Percentiles rank a stretch among this genome's conserved stretches.
phyloP scores from a whole-genome alignment of 2,888 invertebrate genomes.

The Tridacna crocea region DNA sequence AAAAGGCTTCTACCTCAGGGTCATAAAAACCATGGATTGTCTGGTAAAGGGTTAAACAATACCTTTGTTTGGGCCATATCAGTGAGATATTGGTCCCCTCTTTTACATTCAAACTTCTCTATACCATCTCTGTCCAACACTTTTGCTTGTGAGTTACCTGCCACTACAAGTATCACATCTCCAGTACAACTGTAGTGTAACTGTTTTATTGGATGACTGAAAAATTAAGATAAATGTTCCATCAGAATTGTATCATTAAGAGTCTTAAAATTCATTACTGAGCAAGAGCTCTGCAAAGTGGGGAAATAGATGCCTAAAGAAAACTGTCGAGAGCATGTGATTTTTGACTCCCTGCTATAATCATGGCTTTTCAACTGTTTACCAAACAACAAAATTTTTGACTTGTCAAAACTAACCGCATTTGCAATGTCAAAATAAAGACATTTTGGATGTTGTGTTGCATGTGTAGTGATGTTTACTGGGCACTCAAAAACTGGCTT shows the following conservation, averaged over 20 bases:
- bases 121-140: conserved; percentile 97
- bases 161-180: conserved; percentile 95
- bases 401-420: no score
- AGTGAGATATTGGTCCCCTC: conserved; percentile 97
- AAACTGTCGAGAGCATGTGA: no score
- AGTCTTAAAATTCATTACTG: neutral
- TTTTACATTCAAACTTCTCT: conserved; percentile 95
- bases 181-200: conserved; percentile 97
- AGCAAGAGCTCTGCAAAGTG: neutral
- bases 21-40: no score
- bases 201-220: conserved; percentile 93
- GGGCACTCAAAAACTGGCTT: no score
- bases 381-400: no score
- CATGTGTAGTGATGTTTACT: no score
- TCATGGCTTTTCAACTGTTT: no score
- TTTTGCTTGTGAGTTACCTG: conserved; percentile 93
- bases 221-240: conserved; percentile 39
- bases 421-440: no score
- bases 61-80: conserved; percentile 87
- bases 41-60: neutral
- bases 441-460: no score
- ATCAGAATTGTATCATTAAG: neutral
- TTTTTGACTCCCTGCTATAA: no score
- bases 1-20: no score
- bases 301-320: neutral